Evolutionary conservation across 2,888 invertebrate species (phyloP).

Genomic region (Chaetogeoica ovagalla): DNA sequence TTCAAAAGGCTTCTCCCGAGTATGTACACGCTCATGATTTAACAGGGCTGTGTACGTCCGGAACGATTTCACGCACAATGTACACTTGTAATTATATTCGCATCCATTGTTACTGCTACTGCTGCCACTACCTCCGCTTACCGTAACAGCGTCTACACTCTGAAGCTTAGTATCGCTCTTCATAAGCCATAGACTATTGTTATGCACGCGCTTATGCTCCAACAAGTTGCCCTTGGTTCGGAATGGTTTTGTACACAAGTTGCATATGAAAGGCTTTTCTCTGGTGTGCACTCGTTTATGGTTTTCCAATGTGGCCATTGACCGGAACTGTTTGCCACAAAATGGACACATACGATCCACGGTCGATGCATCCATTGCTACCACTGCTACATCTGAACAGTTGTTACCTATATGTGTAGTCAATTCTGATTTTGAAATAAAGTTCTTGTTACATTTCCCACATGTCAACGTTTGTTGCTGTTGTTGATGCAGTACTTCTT

Average conservation of each 20-base stretch:
- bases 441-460: slow-evolving; percentile 26
- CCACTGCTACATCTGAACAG: neutral
- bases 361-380: neutral
- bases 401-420: slow-evolving; percentile 31
- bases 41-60: slow-evolving; percentile 45
- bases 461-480: slow-evolving; percentile 27
- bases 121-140: too few relatives aligned
- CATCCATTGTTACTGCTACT: too few relatives aligned
- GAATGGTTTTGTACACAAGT: slow-evolving; percentile 26
- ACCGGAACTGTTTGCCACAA: slow-evolving; percentile 44
- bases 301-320: slow-evolving; percentile 38
- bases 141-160: neutral
- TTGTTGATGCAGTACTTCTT: neutral
- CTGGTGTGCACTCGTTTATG: slow-evolving; percentile 47
- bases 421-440: slow-evolving; percentile 17
- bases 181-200: slow-evolving; percentile 29
- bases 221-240: slow-evolving; percentile 41
- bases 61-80: slow-evolving; percentile 38
- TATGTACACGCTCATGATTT: slow-evolving; percentile 48
- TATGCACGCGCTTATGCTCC: slow-evolving; percentile 46
- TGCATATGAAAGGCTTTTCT: slow-evolving; percentile 38
- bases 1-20: slow-evolving; percentile 43
- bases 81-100: slow-evolving; percentile 15
- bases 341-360: slow-evolving; percentile 32
- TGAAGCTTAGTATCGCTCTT: neutral